Conservation (phyloP, 2,888 invertebrate species). For the Syrphus vitripennis region DNA sequence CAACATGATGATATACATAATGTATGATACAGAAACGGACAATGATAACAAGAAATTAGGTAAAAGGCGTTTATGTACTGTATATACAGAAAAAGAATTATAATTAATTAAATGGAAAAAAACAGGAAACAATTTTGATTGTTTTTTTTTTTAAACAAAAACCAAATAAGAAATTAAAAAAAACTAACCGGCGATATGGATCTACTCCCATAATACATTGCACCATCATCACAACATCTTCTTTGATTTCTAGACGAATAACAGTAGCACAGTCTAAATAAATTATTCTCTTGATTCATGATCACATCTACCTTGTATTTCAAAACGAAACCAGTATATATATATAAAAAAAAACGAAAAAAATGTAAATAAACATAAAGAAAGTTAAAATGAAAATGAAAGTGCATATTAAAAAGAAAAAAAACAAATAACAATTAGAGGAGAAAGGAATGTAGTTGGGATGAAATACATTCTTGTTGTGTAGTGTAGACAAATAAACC, state of each 20-base stretch:
- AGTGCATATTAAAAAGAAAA: slow-evolving; percentile 63
- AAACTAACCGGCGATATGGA: slow-evolving; percentile 77
- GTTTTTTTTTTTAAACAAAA: slow-evolving; percentile 56
- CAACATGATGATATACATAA: neutral
- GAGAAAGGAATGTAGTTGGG: slow-evolving; percentile 47
- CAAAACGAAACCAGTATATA: slow-evolving; percentile 64
- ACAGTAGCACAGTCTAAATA: slow-evolving; percentile 74
- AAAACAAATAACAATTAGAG: slow-evolving; percentile 37
- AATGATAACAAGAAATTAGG: neutral
- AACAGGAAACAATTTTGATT: slow-evolving; percentile 23
- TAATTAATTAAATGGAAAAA: slow-evolving; percentile 41
- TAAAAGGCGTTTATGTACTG: neutral
- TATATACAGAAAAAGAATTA: too few species aligned
- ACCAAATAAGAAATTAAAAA: slow-evolving; percentile 64
- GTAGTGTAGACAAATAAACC: slow-evolving; percentile 28
- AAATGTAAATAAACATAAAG: slow-evolving; percentile 69
- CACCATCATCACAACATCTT: slow-evolving; percentile 72
- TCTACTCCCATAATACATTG: slow-evolving; percentile 74
- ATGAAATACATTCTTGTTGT: slow-evolving; percentile 49
- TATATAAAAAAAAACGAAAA: slow-evolving; percentile 64
- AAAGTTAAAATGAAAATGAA: slow-evolving; percentile 66
- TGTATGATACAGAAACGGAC: neutral
- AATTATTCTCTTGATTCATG: slow-evolving; percentile 73
- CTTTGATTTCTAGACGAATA: slow-evolving; percentile 72
- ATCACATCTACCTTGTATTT: slow-evolving; percentile 74